Evolutionary conservation across 2,797 vertebrate genomes (phyloP), one percentile per base, ranked within the genome.

Genomic region (Phaenicophaeus curvirostris): DNA sequence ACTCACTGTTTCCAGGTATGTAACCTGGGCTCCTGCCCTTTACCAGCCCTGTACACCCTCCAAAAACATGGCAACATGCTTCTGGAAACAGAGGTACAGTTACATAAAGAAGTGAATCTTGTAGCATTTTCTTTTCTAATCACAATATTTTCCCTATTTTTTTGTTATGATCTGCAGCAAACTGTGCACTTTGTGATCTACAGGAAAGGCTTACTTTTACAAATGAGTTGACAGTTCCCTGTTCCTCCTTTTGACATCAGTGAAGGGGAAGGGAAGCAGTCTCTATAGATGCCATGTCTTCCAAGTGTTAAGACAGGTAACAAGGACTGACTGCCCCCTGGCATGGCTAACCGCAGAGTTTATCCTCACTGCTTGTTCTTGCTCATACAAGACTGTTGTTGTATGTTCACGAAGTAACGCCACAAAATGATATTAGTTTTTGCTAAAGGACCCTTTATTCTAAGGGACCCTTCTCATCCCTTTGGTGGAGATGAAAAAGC

Each of bases 391-490:
- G 9, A 7, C 25, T 6, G 25, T 16, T n/a, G n/a, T n/a, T 4
- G 4, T 11, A 15, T 0, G 4, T 13, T 5, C 2, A 2, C 23
- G 19, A 39, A 21, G 41, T 8, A 41, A n/a, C 9, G 11, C 50
- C 12, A 3, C 2, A 4, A 16, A 27, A 31, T 1, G 2, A 25
- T 27, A 31, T 13, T 46, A 9, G 30, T 4, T 50, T 25, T 63
- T 33, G 44, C 78, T 33, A n/a, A n/a, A n/a, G n/a, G n/a, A n/a
- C n/a, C n/a, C n/a, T n/a, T n/a, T n/a, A n/a, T n/a, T n/a, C n/a
- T n/a, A n/a, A n/a, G 20, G 41, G 37, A 53, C 48, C 39, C 27
- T 16, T 48, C 39, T 35, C 3, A 1, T n/a, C n/a, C 16, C 25
- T 53, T 11, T 13, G 7, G 24, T 15, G 55, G 35, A 9, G 18